Evolutionary conservation across 2,113 vertebrate species (phyloP).

Genomic region (Calypte anna): DNA sequence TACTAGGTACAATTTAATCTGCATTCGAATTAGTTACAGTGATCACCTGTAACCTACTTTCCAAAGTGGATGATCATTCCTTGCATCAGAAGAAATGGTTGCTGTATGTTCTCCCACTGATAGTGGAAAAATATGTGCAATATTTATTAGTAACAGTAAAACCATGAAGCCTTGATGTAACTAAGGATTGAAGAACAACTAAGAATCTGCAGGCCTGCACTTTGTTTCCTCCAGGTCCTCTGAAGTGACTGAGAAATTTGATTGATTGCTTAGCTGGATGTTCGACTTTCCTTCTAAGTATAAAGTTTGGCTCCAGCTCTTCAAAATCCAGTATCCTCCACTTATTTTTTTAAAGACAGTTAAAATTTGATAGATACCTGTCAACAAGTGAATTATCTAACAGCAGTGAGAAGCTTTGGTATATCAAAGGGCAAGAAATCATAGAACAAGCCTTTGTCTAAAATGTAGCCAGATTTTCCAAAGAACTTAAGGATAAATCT

Average conservation of each 20-base stretch:
- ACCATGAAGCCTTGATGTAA: background rate
- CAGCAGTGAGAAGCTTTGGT: slow-evolving; percentile 6
- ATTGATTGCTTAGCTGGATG: background rate
- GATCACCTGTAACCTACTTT: background rate
- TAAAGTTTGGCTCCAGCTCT: background rate
- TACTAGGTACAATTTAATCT: background rate
- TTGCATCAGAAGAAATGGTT: background rate
- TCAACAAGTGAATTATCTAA: slow-evolving; percentile 30
- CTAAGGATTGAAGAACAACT: background rate
- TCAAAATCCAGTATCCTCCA: background rate
- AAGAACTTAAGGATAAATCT: slow-evolving; percentile 34
- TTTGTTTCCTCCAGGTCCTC: background rate
- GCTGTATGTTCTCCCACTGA: background rate
- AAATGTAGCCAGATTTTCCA: slow-evolving; percentile 41
- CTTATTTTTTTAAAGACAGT: background rate
- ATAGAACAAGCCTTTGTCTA: slow-evolving; percentile 35
- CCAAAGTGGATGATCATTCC: background rate
- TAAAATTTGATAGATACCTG: slow-evolving; percentile 23
- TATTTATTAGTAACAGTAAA: background rate
- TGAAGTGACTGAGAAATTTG: background rate
- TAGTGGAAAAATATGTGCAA: background rate
- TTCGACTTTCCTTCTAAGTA: background rate
- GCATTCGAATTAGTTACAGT: background rate
- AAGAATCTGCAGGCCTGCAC: background rate
- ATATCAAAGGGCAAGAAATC: slow-evolving; percentile 45